These are phyloP conservation scores for Lottia scabra DNA, from an alignment of 2,888 invertebrate genomes.

Conservation along the genomic window DNA sequence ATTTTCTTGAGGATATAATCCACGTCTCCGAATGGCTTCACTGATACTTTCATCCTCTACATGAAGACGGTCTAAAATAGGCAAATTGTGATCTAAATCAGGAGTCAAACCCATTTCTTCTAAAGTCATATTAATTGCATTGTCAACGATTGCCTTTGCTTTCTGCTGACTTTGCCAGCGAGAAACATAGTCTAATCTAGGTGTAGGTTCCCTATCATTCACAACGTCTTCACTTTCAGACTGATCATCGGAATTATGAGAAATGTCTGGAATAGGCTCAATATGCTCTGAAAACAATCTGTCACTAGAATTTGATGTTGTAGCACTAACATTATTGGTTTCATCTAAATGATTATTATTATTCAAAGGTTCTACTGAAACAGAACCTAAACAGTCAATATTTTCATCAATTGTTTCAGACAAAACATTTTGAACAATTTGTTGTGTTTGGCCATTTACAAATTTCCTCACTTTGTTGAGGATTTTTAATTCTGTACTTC, in stretches of 20 bases:
- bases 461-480: not conserved
- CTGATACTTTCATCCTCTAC: conserved; percentile 10
- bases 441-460: conserved; percentile 1
- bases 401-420: not conserved
- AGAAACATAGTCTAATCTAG: not conserved
- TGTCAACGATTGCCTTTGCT: conserved; percentile 20
- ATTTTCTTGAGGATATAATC: conserved; percentile 9
- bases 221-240: not conserved
- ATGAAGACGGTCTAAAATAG: not conserved
- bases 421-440: not conserved
- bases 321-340: not conserved
- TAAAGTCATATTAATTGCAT: conserved; percentile 18
- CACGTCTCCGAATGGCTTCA: conserved; percentile 11
- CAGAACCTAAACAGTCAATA: too few species aligned
- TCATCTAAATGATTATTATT: not conserved
- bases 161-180: conserved; percentile 19
- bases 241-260: not conserved
- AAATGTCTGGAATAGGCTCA: not conserved
- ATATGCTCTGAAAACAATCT: not conserved
- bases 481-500: not conserved
- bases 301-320: not conserved
- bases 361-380: not conserved
- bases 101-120: conserved; percentile 20
- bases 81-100: conserved; percentile 6
- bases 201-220: too few species aligned